Evolutionary conservation across 2,113 vertebrate genomes (phyloP).

Genomic region (Zosterops pallidus): DNA sequence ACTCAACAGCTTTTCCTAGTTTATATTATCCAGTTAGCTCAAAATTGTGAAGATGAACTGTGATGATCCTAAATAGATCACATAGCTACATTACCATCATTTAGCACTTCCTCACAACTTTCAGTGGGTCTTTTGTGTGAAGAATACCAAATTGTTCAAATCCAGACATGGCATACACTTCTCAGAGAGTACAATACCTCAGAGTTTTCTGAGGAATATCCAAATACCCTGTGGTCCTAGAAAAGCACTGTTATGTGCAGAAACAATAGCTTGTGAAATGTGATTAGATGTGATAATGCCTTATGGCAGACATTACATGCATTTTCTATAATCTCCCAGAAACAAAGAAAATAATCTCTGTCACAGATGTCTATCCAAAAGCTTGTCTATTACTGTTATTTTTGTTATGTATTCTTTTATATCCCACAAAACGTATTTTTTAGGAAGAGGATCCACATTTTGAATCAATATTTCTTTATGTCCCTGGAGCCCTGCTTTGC

Average conservation of each 20-base stretch:
- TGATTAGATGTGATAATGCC: not conserved
- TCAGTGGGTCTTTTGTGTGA: not conserved
- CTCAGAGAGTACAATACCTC: not conserved
- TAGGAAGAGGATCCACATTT: not conserved
- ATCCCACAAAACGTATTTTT: not conserved
- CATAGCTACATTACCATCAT: not conserved
- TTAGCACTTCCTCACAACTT: not conserved
- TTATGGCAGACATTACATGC: not conserved
- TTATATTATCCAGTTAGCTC: not conserved
- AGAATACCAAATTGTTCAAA: not conserved
- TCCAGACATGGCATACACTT: not conserved
- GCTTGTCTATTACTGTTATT: not conserved
- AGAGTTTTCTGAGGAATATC: not conserved
- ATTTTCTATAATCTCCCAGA: not conserved
- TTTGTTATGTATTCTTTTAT: not conserved
- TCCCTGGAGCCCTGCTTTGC: not conserved
- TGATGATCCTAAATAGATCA: not conserved
- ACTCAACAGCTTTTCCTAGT: not conserved
- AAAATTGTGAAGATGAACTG: not conserved
- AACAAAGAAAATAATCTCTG: not conserved
- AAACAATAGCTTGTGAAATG: constrained; percentile 5
- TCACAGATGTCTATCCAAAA: not conserved
- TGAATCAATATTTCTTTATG: not conserved
- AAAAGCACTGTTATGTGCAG: not conserved
- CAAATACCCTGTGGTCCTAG: not conserved